A percentile compares a stretch with the other conserved stretches of the same genome.
Evolutionary conservation across 2,888 invertebrate species (phyloP).

Genomic region (Bembecia ichneumoniformis): DNA sequence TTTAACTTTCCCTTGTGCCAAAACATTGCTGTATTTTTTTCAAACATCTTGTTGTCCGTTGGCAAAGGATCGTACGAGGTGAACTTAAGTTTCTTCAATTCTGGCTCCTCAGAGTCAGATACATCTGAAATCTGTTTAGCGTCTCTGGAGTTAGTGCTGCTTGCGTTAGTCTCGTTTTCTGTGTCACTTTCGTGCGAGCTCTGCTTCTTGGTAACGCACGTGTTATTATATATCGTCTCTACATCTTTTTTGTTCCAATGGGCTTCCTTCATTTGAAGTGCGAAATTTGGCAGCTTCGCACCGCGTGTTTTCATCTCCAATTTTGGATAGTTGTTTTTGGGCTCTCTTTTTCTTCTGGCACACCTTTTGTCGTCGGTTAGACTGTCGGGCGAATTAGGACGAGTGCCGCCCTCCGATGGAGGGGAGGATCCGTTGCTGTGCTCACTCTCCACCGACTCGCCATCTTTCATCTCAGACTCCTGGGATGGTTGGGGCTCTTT

Average conservation of each 20-base stretch:
- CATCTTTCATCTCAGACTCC: constrained; percentile 66
- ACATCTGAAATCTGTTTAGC: constrained; percentile 63
- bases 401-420: constrained; percentile 52
- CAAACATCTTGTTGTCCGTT: constrained; percentile 57
- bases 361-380: constrained; percentile 26
- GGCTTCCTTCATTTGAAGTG: constrained; percentile 62
- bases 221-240: constrained; percentile 54
- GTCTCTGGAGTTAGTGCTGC: constrained; percentile 57
- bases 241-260: constrained; percentile 66
- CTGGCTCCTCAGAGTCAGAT: constrained; percentile 63
- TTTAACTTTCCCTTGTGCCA: constrained; percentile 61
- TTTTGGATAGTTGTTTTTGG: constrained; percentile 42
- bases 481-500: constrained; percentile 47
- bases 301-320: constrained; percentile 71
- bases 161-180: constrained; percentile 53
- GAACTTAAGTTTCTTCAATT: constrained; percentile 62
- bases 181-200: constrained; percentile 46
- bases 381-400: constrained; percentile 56
- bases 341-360: constrained; percentile 34
- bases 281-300: constrained; percentile 76
- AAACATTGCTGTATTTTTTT: constrained; percentile 44
- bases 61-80: constrained; percentile 56
- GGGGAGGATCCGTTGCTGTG: constrained; percentile 58
- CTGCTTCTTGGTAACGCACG: constrained; percentile 44
- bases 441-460: constrained; percentile 54